A percentile compares a stretch with the other conserved stretches of the same genome.
Conservation (phyloP, 2,797 vertebrate genomes). For the Sparidentex hasta region DNA sequence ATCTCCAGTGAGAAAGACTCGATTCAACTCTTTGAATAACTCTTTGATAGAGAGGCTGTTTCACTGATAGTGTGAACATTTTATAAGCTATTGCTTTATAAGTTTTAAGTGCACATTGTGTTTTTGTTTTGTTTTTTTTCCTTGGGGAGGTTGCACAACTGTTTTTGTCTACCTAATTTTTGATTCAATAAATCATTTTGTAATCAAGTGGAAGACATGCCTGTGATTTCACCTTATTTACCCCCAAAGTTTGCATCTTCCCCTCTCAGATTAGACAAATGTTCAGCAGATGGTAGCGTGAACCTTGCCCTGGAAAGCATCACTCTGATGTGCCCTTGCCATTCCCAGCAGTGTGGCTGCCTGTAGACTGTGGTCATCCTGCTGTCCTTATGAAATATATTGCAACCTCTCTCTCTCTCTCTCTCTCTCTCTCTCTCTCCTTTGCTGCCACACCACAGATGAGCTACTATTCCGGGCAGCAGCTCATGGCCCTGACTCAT, state of each 20-base stretch:
- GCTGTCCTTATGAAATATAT: conserved; percentile 70
- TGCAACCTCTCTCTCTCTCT: conserved; percentile 41
- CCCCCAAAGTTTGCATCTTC: neutral
- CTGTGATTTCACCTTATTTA: conserved; percentile 9
- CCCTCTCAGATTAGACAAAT: neutral
- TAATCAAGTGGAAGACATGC: conserved; percentile 59
- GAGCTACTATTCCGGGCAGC: conserved; percentile 77
- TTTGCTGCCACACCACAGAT: conserved; percentile 66
- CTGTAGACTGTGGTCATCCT: conserved; percentile 50
- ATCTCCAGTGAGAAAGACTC: conserved; percentile 39
- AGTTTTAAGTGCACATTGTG: conserved; percentile 64
- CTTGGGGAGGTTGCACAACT: conserved; percentile 57
- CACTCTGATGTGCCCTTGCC: conserved; percentile 14
- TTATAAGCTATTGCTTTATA: conserved; percentile 72
- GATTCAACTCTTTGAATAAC: conserved; percentile 56
- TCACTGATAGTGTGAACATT: conserved; percentile 48
- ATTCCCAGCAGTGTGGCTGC: conserved; percentile 50
- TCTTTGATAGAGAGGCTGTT: conserved; percentile 46
- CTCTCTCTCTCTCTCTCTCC: conserved; percentile 50
- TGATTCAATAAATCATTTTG: conserved; percentile 82
- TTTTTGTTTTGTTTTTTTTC: conserved; percentile 10
- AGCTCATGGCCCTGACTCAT: conserved; percentile 76
- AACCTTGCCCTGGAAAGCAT: conserved; percentile 53
- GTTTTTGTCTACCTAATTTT: conserved; percentile 77
- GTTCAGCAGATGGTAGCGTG: conserved; percentile 27